A percentile compares a stretch with the other conserved stretches of the same genome.
phyloP scores from a whole-genome alignment of 2,888 invertebrate species.

The Quadroppia sp. region DNA sequence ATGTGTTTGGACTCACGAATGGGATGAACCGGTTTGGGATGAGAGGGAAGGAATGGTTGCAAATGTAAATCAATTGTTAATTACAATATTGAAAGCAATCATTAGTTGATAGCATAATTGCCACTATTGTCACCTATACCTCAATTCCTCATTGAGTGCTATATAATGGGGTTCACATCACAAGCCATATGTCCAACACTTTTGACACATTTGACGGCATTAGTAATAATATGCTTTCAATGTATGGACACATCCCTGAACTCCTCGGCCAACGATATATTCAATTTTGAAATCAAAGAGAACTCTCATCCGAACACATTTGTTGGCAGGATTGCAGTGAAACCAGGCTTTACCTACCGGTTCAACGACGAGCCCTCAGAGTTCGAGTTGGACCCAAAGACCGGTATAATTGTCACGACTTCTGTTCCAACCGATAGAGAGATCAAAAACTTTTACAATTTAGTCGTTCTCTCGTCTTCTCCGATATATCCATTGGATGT shows the following conservation, averaged over 20 bases:
- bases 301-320: constrained; percentile 74
- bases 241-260: background rate
- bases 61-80: background rate
- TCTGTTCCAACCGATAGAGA: constrained; percentile 80
- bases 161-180: too few species aligned
- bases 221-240: background rate
- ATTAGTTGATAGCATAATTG: background rate
- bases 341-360: constrained; percentile 81
- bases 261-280: constrained; percentile 33
- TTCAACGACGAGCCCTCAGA: constrained; percentile 87
- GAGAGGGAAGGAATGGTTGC: background rate
- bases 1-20: background rate
- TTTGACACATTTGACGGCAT: too few species aligned
- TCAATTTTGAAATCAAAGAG: constrained; percentile 70
- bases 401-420: constrained; percentile 74
- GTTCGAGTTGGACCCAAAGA: constrained; percentile 74
- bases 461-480: constrained; percentile 85
- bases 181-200: too few species aligned
- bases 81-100: background rate
- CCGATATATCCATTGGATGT: constrained; percentile 76
- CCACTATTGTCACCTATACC: background rate
- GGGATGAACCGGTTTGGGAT: background rate
- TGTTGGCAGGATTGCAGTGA: constrained; percentile 80
- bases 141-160: too few species aligned
- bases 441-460: constrained; percentile 72